A percentile compares a stretch with the other conserved stretches of the same genome.
Evolutionary conservation across 1,140 invertebrate genomes (phyloP).

Genomic region (Eciton burchellii): DNA sequence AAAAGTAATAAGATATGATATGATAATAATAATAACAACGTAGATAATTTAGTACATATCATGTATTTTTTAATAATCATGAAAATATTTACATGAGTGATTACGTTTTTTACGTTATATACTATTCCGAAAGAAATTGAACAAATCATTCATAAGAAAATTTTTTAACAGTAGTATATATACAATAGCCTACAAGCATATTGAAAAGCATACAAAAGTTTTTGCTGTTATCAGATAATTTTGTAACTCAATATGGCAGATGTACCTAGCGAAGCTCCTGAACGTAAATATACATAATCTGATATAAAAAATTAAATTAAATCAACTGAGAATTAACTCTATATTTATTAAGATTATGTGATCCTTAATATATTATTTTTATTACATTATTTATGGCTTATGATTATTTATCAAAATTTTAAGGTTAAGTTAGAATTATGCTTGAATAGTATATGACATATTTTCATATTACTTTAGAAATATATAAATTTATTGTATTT

Average conservation of each 20-base stretch:
- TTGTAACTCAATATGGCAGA: conserved; percentile 84
- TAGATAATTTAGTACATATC: not conserved
- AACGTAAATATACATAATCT: conserved; percentile 86
- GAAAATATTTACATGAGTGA: no score
- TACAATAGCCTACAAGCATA: not conserved
- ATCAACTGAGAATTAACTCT: not conserved
- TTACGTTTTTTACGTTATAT: no score
- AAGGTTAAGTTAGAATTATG: not conserved
- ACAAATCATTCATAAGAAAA: conserved; percentile 4
- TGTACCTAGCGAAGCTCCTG: conserved; percentile 85
- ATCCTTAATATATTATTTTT: conserved; percentile 21
- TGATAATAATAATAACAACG: not conserved
- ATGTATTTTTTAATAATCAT: no score
- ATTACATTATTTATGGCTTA: not conserved
- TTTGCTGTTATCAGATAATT: no score
- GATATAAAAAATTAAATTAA: not conserved
- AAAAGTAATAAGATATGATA: no score
- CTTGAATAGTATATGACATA: conserved; percentile 15
- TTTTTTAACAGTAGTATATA: not conserved
- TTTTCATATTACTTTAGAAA: not conserved
- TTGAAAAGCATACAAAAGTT: not conserved
- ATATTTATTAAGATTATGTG: not conserved
- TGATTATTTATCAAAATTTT: not conserved
- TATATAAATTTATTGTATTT: conserved; percentile 4
- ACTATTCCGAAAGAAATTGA: no score